Base-by-base conservation (phyloP, 2,113 vertebrate genomes). In the Lota lota region DNA sequence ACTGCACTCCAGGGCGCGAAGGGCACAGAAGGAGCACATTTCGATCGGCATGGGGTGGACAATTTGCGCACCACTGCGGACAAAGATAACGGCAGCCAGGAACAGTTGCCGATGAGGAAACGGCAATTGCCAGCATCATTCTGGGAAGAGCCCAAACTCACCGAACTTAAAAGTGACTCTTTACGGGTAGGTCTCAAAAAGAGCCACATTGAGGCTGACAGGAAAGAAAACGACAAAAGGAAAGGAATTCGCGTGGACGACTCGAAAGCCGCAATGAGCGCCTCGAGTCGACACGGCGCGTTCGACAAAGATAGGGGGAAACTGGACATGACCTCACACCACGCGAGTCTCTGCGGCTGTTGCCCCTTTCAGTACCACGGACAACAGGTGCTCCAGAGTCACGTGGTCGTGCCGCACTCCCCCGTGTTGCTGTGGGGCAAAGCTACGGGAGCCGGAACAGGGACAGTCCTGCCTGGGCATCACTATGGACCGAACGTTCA, bases 71-170 rank as follows among this genome's bases (percentile, higher is more conserved):
- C 69, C 20, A 88, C 79, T 8, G 85, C 88, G 54, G 89, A 90
- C 40, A 75, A 78, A 5, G 90, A 91, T 54, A 62, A 69, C 0
- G 5, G 75, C 68, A 82, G 80, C 57, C 86, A 92, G 0, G 93
- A 92, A 68, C 96, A 97, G 86, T 92, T 98, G 85, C 97, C 97
- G 33, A 98, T 99, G 97, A 93, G 97, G 85, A 96, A 98, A 74
- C 91, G 97, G 65, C 97, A 99, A 79, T 92, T 99, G 16, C 97
- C 97, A 0, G 96, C 97, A 2, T 99, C 96, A 6, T 99, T 99
- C 79, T 99, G 97, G 97, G 94, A 98, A 86, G 97, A 99, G 83
- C 97, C 97, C 0, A 89, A 93, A 73, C 86, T 95, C 0, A 72
- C 88, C 53, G 90, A 90, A 62, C 91, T 77, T 69, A 74, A 74